Evolutionary conservation across 2,888 invertebrate species (phyloP).

Genomic region (Epirrita christyi): DNA sequence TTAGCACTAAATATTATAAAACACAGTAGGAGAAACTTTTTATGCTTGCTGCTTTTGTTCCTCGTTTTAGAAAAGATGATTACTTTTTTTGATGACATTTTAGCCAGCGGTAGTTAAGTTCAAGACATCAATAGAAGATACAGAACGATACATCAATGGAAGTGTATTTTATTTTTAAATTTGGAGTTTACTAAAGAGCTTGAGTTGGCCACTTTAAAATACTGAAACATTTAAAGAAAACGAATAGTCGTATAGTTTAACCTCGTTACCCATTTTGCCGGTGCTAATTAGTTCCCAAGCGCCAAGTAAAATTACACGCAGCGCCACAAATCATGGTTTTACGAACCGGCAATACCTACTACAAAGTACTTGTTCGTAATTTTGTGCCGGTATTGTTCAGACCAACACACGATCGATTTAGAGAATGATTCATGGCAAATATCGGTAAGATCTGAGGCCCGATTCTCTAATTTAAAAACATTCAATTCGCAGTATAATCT

Average conservation of each 20-base stretch:
- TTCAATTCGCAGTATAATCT: too few relatives aligned
- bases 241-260: constrained; percentile 22
- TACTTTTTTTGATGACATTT: too few relatives aligned
- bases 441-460: too few relatives aligned
- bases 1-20: too few relatives aligned
- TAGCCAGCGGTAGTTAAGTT: too few relatives aligned
- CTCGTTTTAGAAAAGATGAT: too few relatives aligned
- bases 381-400: neutral
- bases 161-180: too few relatives aligned
- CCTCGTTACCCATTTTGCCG: constrained; percentile 20
- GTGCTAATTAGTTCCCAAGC: constrained; percentile 29
- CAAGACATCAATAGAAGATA: too few relatives aligned
- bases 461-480: too few relatives aligned
- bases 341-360: neutral
- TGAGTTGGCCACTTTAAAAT: neutral
- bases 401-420: neutral
- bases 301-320: constrained; percentile 23
- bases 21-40: too few relatives aligned
- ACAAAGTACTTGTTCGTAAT: neutral
- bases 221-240: constrained; percentile 13
- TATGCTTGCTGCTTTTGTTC: too few relatives aligned
- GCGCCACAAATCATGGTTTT: constrained; percentile 25
- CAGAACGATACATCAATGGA: too few relatives aligned
- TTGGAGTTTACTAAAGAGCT: neutral
- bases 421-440: neutral